A percentile compares a stretch with the other conserved stretches of the same genome.
Conservation (phyloP, 2,888 invertebrate genomes). For the Amphimallon solstitiale region DNA sequence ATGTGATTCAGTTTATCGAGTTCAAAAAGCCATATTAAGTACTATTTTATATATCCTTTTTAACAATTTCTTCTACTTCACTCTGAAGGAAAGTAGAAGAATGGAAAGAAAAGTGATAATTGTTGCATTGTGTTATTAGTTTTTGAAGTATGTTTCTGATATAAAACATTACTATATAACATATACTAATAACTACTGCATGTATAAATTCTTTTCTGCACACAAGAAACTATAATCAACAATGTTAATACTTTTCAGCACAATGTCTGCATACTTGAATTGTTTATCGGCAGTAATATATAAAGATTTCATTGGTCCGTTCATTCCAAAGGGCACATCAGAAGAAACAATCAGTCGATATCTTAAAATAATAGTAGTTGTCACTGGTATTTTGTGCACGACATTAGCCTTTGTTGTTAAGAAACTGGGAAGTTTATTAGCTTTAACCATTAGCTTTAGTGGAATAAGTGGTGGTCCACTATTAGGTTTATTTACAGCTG, state of each 20-base stretch:
- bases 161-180: too few relatives aligned
- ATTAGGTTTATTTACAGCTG: constrained; percentile 73
- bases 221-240: neutral
- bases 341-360: constrained; percentile 67
- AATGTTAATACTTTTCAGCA: constrained; percentile 60
- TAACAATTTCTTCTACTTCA: too few relatives aligned
- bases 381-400: constrained; percentile 76
- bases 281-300: constrained; percentile 72
- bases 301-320: constrained; percentile 70
- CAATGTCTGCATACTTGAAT: constrained; percentile 72
- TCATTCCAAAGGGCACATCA: constrained; percentile 64
- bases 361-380: constrained; percentile 66
- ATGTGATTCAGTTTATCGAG: too few relatives aligned
- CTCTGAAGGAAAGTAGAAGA: too few relatives aligned
- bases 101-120: too few relatives aligned
- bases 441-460: constrained; percentile 71
- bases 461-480: constrained; percentile 73
- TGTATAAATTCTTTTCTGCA: neutral
- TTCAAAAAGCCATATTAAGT: too few relatives aligned
- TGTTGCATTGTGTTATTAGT: too few relatives aligned
- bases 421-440: constrained; percentile 73
- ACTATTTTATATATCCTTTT: too few relatives aligned
- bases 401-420: constrained; percentile 72
- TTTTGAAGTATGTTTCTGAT: too few relatives aligned
- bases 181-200: too few relatives aligned